These are phyloP conservation scores for Agonopterix subpropinquella DNA, from an alignment of 2,888 invertebrate species.

Conservation along the genomic window DNA sequence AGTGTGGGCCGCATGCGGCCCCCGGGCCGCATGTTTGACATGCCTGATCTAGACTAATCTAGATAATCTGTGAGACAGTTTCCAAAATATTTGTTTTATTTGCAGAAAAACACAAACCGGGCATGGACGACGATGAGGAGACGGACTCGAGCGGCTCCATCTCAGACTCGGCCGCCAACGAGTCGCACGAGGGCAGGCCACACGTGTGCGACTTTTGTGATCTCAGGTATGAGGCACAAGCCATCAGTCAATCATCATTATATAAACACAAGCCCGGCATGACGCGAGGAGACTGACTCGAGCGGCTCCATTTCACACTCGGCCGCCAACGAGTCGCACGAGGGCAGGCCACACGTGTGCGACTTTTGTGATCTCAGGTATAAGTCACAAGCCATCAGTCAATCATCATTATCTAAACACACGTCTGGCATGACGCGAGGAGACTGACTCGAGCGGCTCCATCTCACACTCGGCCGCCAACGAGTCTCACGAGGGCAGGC, in stretches of 20 bases:
- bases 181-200: conserved; percentile 53
- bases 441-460: neutral
- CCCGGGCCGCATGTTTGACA: too few relatives aligned
- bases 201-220: conserved; percentile 68
- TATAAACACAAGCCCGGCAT: too few relatives aligned
- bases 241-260: too few relatives aligned
- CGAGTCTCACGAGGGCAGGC: conserved; percentile 53
- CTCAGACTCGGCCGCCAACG: conserved; percentile 54
- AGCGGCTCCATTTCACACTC: conserved; percentile 27
- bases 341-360: conserved; percentile 61
- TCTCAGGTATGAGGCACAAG: conserved; percentile 37
- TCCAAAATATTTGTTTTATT: too few relatives aligned
- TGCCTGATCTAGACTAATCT: too few relatives aligned
- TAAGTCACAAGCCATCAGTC: too few relatives aligned
- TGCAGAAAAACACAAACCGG: conserved; percentile 16
- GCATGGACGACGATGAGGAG: conserved; percentile 64
- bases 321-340: conserved; percentile 48
- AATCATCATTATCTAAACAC: too few relatives aligned
- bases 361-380: conserved; percentile 67
- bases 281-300: neutral
- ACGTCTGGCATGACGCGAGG: too few relatives aligned
- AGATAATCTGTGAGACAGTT: too few relatives aligned
- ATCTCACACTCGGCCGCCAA: conserved; percentile 41
- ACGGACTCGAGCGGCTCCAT: conserved; percentile 65
- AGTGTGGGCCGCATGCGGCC: too few relatives aligned